Evolutionary conservation across 2,113 vertebrate species (phyloP).

Genomic region (Hystrix brachyura): DNA sequence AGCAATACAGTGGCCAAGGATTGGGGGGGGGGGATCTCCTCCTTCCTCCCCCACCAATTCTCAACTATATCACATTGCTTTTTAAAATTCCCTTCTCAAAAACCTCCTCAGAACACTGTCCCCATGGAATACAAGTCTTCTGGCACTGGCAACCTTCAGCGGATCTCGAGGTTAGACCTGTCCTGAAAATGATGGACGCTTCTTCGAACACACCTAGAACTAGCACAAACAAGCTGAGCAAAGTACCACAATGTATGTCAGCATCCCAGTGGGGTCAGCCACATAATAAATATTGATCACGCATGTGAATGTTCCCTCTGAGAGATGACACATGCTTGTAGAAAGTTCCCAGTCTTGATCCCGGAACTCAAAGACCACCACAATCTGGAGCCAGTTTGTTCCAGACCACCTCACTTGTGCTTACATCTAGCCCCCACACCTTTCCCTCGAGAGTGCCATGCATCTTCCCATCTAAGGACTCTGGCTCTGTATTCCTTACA

Average conservation of each 20-base stretch:
- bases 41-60: neutral
- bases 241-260: neutral
- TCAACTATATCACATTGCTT: neutral
- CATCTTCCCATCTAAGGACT: constrained; percentile 26
- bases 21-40: neutral
- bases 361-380: constrained; percentile 44
- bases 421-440: neutral
- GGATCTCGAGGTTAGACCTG: constrained; percentile 3
- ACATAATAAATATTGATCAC: neutral
- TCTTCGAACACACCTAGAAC: constrained; percentile 42
- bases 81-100: constrained; percentile 44
- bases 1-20: neutral
- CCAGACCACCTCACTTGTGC: neutral
- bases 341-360: constrained; percentile 24
- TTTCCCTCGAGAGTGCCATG: neutral
- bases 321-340: neutral
- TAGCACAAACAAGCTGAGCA: neutral
- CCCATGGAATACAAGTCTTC: constrained; percentile 22
- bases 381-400: neutral
- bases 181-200: constrained; percentile 13
- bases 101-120: neutral
- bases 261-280: neutral
- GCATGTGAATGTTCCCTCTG: constrained; percentile 6
- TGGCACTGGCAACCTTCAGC: neutral
- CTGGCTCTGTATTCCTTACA: constrained; percentile 17